These are phyloP conservation scores for Apotomis turbidana DNA, from an alignment of 2,888 invertebrate genomes.

Conservation along the genomic window DNA sequence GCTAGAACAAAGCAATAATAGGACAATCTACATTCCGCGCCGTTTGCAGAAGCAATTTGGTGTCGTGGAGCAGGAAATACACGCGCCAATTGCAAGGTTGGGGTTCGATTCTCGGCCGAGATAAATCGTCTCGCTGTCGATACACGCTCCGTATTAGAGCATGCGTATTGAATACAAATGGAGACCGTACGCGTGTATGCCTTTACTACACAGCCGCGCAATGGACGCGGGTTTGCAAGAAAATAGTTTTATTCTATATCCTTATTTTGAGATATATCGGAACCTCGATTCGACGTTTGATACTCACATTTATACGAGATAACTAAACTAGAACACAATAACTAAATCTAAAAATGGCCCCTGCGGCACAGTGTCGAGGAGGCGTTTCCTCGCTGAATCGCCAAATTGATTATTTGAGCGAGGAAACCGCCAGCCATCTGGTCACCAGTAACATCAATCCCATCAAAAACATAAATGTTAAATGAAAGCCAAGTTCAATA, in stretches of 20 bases:
- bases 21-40: slow-evolving; percentile 75
- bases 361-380: too few relatives aligned
- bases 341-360: too few relatives aligned
- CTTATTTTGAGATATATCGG: not conserved
- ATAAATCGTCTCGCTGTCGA: slow-evolving; percentile 74
- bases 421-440: too few relatives aligned
- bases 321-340: too few relatives aligned
- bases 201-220: slow-evolving; percentile 8
- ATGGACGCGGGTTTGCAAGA: slow-evolving; percentile 7
- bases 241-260: not conserved
- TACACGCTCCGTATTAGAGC: slow-evolving; percentile 74
- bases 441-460: too few relatives aligned
- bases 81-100: slow-evolving; percentile 65
- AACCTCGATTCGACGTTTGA: too few relatives aligned
- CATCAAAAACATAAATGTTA: too few relatives aligned
- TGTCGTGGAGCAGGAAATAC: slow-evolving; percentile 74
- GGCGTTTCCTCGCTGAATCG: too few relatives aligned
- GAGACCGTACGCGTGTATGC: slow-evolving; percentile 53
- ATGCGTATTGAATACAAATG: slow-evolving; percentile 78
- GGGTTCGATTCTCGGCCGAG: slow-evolving; percentile 68
- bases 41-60: slow-evolving; percentile 77
- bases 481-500: too few relatives aligned
- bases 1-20: slow-evolving; percentile 66
- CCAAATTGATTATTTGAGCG: too few relatives aligned
- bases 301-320: too few relatives aligned